Evolutionary conservation across 35 echinoderm and acorn worm species (phyloP), one percentile per base, ranked within the genome.

Genomic region (Nesometra sesokonis): DNA sequence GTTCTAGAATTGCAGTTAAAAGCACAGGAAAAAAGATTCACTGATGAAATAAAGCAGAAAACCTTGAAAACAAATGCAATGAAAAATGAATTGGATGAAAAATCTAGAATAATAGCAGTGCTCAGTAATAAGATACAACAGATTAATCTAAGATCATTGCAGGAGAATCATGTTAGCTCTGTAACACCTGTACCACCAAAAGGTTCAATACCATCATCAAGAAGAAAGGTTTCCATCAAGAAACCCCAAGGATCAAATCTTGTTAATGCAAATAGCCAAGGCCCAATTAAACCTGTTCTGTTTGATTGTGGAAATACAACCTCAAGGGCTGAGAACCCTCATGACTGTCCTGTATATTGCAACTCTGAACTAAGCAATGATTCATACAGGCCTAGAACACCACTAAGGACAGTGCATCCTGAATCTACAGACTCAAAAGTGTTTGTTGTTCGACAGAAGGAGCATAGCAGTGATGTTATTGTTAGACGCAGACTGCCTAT

Each of bases 41-140:
- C 47, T 35, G 77, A 84, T 85, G 92, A 94, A 81, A 91, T 94
- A 13, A 89, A 91, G 79, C 82, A 82, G 27, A 78, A 94, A 80
- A 86, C 86, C 39, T 83, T 87, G 67, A 91, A 91, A 77, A 47
- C 85, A 9, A 46, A 39, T 30, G 32, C 82, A 11, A 38, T 91
- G 32, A 86, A 31, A 33, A 88, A 78, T 17, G 95, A 97, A 67
- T 77, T 97, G 11, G 95, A 97, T 34, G 79, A 94, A 40, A 90
- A 86, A 34, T 92, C 92, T 0, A 86, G 83, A 27, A 94, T 83
- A 7, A 94, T 97, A 23, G 95, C 95, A 0, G 89, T 94, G 77
- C 84, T 97, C 19, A 94, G 92, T 5, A 91, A 84, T 35, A 85
- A 93, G 80, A 81, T 97, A 15, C 95, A 92, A 43, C 89, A 97